Evolutionary conservation across 1,140 invertebrate species (phyloP), one percentile per base, ranked within the genome.

Genomic region (Drosophila parvula): DNA sequence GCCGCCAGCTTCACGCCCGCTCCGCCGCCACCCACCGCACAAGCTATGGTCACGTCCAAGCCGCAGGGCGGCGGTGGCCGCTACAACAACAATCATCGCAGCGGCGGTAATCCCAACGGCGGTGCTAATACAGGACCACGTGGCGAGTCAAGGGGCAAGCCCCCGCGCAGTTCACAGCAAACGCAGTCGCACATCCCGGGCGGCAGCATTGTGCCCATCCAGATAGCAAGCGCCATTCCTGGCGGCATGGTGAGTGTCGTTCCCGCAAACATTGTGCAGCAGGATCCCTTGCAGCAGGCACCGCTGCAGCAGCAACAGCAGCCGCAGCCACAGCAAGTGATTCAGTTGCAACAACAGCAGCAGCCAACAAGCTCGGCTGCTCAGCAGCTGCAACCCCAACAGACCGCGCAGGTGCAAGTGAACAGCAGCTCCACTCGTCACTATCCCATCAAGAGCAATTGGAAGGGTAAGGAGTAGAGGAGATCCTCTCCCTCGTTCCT

Each of bases 1-100:
- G 90, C 94, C 92, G 78, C 93, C 91, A 90, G 93, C 75, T 93
- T 93, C 62, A 91, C 92, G 75, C 86, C 80, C 16, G 80, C 90
- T 45, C 85, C 86, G 18, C 85, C 83, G 28, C 85, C 76, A 57
- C 86, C 90, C 68, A 73, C 83, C 59, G 67, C 86, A 74, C 81
- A 90, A 69, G 57, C 76, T 7, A 89, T 89, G 71, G 83, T 79
- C 32, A 74, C 83, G 38, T 78, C 80, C 28, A 91, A 91, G 68
- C 84, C 84, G 38, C 90, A 88, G 57, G 86, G 88, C 63, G 79
- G 70, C 28, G 78, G 88, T 44, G 82, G 89, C 5, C 81, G 81
- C 22, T 91, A 85, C 64, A 81, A 83, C 47, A 91, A 74, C 63
- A 90, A 57, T 62, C 79, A 91, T 70, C 79, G 88, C 32, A 73